These are phyloP conservation scores for Leptopilina drosophilae DNA, from an alignment of 2,888 invertebrate species.

Conservation along the genomic window DNA sequence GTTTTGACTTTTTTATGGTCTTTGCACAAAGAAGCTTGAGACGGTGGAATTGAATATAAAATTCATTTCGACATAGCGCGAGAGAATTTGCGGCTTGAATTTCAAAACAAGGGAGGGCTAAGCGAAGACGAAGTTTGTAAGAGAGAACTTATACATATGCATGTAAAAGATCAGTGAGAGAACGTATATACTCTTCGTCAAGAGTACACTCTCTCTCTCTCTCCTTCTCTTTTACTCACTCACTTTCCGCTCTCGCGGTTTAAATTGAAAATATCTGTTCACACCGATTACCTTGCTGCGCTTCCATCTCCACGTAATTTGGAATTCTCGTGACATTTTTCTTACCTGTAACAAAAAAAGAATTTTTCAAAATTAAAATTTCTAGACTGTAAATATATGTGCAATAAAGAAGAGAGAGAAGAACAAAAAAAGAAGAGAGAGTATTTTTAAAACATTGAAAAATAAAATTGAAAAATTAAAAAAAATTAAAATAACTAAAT, in stretches of 20 bases:
- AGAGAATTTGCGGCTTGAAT: conserved; percentile 40
- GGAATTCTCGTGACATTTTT: conserved; percentile 40
- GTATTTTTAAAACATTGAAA: too few relatives aligned
- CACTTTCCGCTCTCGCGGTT: conserved; percentile 45
- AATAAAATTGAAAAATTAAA: too few relatives aligned
- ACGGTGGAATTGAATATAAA: conserved; percentile 31
- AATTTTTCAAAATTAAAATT: background rate
- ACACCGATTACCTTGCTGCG: conserved; percentile 46
- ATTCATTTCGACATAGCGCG: conserved; percentile 26
- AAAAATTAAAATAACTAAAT: too few relatives aligned
- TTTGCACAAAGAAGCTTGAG: conserved; percentile 15
- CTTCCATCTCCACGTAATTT: conserved; percentile 45
- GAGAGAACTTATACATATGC: conserved; percentile 38
- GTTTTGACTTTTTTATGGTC: conserved; percentile 20
- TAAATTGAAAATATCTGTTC: conserved; percentile 53
- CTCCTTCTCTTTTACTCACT: background rate
- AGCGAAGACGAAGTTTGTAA: conserved; percentile 29
- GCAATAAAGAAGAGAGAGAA: too few relatives aligned
- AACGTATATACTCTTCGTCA: conserved; percentile 15
- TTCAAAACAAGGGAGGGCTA: conserved; percentile 36
- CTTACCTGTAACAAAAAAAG: conserved; percentile 64
- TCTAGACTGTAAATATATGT: background rate
- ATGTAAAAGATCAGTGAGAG: conserved; percentile 39
- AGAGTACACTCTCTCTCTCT: conserved; percentile 22
- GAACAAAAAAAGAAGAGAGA: too few relatives aligned